Conservation (phyloP, 2,797 vertebrate genomes). For the Rhinoraja longicauda region DNA sequence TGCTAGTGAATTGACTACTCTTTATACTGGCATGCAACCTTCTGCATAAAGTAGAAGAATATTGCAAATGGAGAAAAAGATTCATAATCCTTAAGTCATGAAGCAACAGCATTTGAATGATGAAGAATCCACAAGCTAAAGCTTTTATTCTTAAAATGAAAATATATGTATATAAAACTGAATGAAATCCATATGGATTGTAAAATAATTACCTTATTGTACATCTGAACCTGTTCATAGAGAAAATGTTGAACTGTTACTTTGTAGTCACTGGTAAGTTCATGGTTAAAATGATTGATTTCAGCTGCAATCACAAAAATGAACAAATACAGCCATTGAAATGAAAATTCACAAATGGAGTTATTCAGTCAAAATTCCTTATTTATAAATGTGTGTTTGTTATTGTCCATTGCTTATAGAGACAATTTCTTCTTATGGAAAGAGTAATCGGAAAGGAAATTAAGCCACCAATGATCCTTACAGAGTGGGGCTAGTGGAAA, state of each 20-base stretch:
- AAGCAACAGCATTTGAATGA: no score
- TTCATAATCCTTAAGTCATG: neutral
- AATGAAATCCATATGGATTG: no score
- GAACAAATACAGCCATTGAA: slow-evolving; percentile 16
- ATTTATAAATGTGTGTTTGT: neutral
- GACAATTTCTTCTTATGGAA: neutral
- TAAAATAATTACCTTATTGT: slow-evolving; percentile 24
- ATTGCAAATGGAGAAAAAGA: neutral
- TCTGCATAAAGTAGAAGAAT: neutral
- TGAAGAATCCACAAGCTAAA: no score
- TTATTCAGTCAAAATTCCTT: neutral
- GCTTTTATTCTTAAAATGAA: no score
- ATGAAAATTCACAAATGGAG: neutral
- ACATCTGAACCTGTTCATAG: slow-evolving; percentile 37
- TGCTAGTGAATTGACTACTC: neutral
- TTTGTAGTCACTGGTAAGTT: slow-evolving; percentile 26
- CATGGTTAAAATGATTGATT: slow-evolving; percentile 35
- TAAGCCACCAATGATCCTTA: neutral
- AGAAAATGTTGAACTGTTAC: slow-evolving; percentile 31
- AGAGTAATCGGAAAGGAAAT: neutral
- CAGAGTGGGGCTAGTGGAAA: neutral
- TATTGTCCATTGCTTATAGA: no score
- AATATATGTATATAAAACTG: no score
- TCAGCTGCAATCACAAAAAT: slow-evolving; percentile 32
- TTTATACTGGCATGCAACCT: neutral